Base-by-base conservation (phyloP, 1,140 invertebrate genomes). In the Pollicipes pollicipes region DNA sequence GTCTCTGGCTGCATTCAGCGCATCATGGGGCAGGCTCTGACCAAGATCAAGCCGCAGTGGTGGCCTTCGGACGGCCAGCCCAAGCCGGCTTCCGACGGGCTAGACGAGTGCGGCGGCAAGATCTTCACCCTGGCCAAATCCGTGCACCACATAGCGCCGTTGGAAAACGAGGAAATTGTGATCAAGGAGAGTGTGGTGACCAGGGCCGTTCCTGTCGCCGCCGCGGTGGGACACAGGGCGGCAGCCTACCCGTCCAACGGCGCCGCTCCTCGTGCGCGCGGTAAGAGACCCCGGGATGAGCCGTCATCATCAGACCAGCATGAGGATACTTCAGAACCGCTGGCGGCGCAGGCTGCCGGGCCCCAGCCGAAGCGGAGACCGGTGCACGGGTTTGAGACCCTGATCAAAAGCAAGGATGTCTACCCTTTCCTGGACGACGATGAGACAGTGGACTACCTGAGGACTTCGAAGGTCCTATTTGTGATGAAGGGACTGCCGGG, bases 401-500 rank as follows among this genome's bases (percentile, higher is more conserved):
- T 58, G 45, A 58, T 58, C 45, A 10, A 21, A 10, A 17, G 45
- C 21, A 2, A 58, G 17, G n/a, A n/a, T n/a, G n/a, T n/a, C n/a
- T 58, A 58, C 45, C 21, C 45, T 10, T 58, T 58, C 45, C 45
- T 58, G 45, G 45, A 58, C 45, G 45, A 58, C 45, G 13, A 10
- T 3, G 45, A 58, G 45, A 58, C 45, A 24, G 45, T 58, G 45
- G 45, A 58, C 45, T 58, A 58, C 21, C 45, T 58, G 45, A 10
- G 45, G 10, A 58, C 30, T 31, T 73, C 67, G 28, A 69, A 74
- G 73, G 37, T 74, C 21, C 71, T 81, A 72, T 78, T 82, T 70
- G 77, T 81, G 24, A 76, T 81, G 77, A 74, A 80, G 72, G 81
- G 81, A 0, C 68, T 81, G 10, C 75, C 81, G 31, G 81, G 81